Conservation (phyloP, 2,888 invertebrate genomes). For the Hofmannophila pseudospretella region DNA sequence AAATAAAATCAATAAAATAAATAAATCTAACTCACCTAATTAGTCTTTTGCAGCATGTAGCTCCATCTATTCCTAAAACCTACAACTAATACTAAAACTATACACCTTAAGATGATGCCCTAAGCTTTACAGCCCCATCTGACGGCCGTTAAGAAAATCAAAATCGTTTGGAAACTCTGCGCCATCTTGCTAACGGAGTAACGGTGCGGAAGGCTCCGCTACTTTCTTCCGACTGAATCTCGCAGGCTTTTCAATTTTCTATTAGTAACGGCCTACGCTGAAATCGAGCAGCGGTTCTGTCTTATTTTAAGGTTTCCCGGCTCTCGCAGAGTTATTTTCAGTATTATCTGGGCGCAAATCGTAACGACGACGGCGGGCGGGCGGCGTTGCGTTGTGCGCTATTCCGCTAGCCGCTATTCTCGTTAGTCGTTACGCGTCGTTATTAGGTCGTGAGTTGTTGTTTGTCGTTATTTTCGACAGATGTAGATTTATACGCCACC, state of each 20-base stretch:
- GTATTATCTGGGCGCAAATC: constrained; percentile 27
- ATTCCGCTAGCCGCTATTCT: constrained; percentile 50
- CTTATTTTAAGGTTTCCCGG: constrained; percentile 43
- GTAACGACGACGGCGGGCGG: constrained; percentile 34
- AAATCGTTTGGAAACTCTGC: constrained; percentile 23
- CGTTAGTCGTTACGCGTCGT: constrained; percentile 38
- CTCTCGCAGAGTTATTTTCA: constrained; percentile 20
- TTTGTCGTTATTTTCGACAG: constrained; percentile 32
- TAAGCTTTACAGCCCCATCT: constrained; percentile 53
- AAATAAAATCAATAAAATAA: no score
- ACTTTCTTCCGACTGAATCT: constrained; percentile 50
- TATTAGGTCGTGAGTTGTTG: constrained; percentile 33
- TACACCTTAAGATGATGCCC: no score
- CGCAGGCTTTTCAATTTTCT: constrained; percentile 36
- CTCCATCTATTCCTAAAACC: constrained; percentile 42
- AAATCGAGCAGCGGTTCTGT: constrained; percentile 35
- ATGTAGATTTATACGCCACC: no score
- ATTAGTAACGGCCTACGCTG: constrained; percentile 38
- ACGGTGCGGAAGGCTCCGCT: constrained; percentile 53
- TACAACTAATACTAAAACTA: neutral
- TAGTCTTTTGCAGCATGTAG: constrained; percentile 37
- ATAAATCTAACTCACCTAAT: constrained; percentile 12
- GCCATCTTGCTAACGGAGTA: constrained; percentile 44
- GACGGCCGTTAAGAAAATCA: constrained; percentile 33
- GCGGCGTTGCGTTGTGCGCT: no score